Conservation (phyloP, 1,140 invertebrate species). For the Drosophila neocordata region DNA sequence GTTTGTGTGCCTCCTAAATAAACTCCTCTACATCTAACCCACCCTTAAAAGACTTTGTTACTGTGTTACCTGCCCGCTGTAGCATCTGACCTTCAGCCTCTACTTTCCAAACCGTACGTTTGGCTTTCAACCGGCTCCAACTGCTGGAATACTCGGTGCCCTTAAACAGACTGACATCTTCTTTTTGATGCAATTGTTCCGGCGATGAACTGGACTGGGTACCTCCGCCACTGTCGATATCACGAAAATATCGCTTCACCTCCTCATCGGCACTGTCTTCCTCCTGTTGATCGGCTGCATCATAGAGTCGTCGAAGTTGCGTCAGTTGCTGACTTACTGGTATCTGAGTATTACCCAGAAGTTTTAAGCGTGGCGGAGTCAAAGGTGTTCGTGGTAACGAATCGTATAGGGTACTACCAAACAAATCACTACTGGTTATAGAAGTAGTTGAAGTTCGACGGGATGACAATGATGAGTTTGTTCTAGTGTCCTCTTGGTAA, state of each 20-base stretch:
- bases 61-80: constrained; percentile 67
- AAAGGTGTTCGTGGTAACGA: constrained; percentile 59
- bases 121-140: constrained; percentile 82
- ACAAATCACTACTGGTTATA: constrained; percentile 68
- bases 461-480: constrained; percentile 15
- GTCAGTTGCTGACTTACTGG: constrained; percentile 76
- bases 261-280: constrained; percentile 80
- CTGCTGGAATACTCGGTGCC: constrained; percentile 75
- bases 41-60: not conserved
- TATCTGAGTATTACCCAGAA: constrained; percentile 68
- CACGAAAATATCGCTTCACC: constrained; percentile 76
- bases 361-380: constrained; percentile 68
- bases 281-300: constrained; percentile 63
- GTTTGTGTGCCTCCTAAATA: constrained; percentile 19
- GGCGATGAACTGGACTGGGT: constrained; percentile 71
- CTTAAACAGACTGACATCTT: constrained; percentile 31
- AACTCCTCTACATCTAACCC: constrained; percentile 59
- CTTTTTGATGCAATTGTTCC: constrained; percentile 41
- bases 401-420: constrained; percentile 58
- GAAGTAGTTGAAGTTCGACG: constrained; percentile 64
- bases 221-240: constrained; percentile 73
- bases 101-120: constrained; percentile 76
- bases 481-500: constrained; percentile 63
- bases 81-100: constrained; percentile 67
- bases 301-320: constrained; percentile 71